These are phyloP conservation scores for Pseudonaja textilis DNA, from an alignment of 2,113 vertebrate genomes.

Conservation along the genomic window DNA sequence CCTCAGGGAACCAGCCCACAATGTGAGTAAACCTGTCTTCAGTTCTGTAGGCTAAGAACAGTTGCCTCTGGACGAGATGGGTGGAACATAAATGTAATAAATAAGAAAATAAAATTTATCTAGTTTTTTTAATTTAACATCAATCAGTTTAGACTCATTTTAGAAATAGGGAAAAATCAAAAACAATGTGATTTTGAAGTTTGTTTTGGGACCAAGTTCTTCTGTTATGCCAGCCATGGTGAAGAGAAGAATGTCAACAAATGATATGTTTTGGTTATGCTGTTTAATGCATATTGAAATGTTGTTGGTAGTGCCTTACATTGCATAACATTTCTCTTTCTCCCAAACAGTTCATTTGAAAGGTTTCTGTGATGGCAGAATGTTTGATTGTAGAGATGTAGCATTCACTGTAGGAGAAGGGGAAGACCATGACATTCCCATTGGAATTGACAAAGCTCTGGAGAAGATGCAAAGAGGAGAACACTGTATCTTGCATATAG, in stretches of 20 bases:
- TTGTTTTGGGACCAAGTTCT: not conserved
- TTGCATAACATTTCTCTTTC: not conserved
- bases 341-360: slow-evolving; percentile 82
- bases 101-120: not conserved
- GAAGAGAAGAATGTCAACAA: not conserved
- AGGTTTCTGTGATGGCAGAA: slow-evolving; percentile 74
- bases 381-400: slow-evolving; percentile 87
- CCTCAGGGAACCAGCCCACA: not conserved
- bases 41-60: not conserved
- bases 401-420: slow-evolving; percentile 85
- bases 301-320: not conserved
- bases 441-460: slow-evolving; percentile 92
- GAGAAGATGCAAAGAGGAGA: slow-evolving; percentile 96
- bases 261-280: not conserved
- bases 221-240: not conserved
- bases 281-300: not conserved
- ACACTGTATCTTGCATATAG: slow-evolving; percentile 84
- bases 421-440: slow-evolving; percentile 87
- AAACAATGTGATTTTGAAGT: not conserved
- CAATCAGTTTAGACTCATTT: not conserved
- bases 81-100: not conserved
- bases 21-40: not conserved
- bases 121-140: not conserved
- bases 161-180: not conserved
- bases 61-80: not conserved